Conservation (phyloP, 2,113 vertebrate genomes). For the Lepus timidus region DNA sequence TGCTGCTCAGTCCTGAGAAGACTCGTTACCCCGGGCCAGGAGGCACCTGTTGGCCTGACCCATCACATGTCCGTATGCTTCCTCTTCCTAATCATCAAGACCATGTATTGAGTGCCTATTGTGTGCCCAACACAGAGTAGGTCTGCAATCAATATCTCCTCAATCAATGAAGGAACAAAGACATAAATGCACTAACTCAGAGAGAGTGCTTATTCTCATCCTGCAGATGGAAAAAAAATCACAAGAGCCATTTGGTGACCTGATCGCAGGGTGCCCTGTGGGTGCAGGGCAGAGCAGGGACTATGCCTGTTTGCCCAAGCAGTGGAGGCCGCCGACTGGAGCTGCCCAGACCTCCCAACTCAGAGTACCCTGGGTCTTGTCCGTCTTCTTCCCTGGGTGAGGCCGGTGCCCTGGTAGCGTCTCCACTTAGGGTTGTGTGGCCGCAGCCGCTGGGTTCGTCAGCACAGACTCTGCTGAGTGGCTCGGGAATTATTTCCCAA, state of each 20-base stretch:
- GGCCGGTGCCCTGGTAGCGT: rapidly evolving
- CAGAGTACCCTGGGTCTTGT: rapidly evolving
- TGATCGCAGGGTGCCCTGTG: no score
- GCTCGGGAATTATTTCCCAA: slow-evolving; percentile 71
- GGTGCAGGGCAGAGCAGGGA: rapidly evolving
- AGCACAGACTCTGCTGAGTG: slow-evolving; percentile 57
- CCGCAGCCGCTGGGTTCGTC: slow-evolving; percentile 25
- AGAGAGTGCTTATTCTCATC: neutral
- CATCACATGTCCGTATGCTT: neutral
- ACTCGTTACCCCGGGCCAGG: neutral
- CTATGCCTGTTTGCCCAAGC: no score
- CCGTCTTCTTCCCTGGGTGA: neutral
- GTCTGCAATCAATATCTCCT: neutral
- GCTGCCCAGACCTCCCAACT: neutral
- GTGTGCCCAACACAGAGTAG: neutral
- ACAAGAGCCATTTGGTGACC: neutral
- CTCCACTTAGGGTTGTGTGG: neutral
- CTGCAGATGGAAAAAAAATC: neutral
- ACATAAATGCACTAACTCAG: neutral
- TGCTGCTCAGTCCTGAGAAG: neutral
- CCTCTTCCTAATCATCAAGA: neutral
- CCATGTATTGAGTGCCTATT: neutral
- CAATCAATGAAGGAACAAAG: neutral
- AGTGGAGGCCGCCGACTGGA: neutral
- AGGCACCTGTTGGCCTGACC: neutral